Conservation (phyloP, 2,113 vertebrate species). For the Erinaceus europaeus region DNA sequence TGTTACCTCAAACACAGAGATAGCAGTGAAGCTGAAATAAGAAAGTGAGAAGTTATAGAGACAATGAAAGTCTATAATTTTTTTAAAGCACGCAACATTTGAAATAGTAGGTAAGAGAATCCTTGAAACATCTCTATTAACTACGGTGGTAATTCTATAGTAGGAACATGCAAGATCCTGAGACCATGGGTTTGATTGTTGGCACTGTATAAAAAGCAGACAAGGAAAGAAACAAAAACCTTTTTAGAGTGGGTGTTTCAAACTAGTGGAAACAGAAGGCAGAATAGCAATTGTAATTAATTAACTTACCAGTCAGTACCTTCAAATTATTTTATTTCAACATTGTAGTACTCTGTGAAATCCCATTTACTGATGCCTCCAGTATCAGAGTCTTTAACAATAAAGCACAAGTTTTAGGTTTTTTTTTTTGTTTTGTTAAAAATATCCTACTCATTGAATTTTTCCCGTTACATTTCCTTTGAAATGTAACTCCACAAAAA, state of each 20-base stretch:
- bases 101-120: background rate
- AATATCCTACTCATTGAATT: background rate
- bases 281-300: background rate
- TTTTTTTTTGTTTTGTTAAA: background rate
- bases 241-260: too few relatives aligned
- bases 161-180: too few relatives aligned
- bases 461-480: background rate
- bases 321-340: slow-evolving; percentile 9
- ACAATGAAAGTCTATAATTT: background rate
- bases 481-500: background rate
- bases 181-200: too few relatives aligned
- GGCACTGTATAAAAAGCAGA: too few relatives aligned
- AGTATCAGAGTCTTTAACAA: background rate
- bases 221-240: too few relatives aligned
- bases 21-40: background rate
- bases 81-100: background rate
- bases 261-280: background rate
- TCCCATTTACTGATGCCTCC: background rate
- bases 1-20: background rate
- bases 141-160: too few relatives aligned
- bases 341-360: background rate
- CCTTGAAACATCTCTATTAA: background rate
- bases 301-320: background rate
- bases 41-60: background rate
- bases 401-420: background rate